Conservation (phyloP, 1,140 invertebrate species). For the Sinella curviseta region DNA sequence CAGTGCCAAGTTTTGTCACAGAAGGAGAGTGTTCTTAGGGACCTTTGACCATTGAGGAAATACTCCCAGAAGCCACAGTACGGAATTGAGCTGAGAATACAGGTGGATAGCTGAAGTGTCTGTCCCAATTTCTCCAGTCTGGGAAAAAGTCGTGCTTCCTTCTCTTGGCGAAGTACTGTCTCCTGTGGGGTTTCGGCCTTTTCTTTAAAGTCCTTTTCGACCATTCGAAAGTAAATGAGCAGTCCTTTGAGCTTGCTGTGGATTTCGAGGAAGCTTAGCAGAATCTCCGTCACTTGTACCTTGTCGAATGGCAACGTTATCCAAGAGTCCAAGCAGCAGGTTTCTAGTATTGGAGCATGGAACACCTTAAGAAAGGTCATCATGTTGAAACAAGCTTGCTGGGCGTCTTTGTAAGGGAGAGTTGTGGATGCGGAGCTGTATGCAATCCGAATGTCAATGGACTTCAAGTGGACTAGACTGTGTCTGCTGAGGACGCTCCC, state of each 20-base stretch:
- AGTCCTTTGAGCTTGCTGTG: neutral
- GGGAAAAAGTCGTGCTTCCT: too few relatives aligned
- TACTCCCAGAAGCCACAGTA: neutral
- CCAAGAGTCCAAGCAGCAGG: slow-evolving; percentile 1
- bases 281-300: neutral
- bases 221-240: neutral
- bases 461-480: neutral
- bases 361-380: neutral
- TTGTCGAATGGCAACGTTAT: neutral
- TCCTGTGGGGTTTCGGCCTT: neutral
- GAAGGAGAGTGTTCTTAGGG: neutral
- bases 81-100: neutral
- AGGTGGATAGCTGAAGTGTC: neutral
- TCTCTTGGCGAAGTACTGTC: neutral
- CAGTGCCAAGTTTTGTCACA: neutral
- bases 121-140: neutral
- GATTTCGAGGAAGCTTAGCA: slow-evolving; percentile 9
- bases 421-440: neutral
- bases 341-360: neutral
- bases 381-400: slow-evolving; percentile 9
- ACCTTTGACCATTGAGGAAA: neutral
- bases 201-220: neutral
- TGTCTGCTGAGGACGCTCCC: neutral
- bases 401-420: neutral
- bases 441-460: slow-evolving; percentile 3